Base-by-base conservation (phyloP, 2,888 invertebrate species). In the Trisateles emortualis region DNA sequence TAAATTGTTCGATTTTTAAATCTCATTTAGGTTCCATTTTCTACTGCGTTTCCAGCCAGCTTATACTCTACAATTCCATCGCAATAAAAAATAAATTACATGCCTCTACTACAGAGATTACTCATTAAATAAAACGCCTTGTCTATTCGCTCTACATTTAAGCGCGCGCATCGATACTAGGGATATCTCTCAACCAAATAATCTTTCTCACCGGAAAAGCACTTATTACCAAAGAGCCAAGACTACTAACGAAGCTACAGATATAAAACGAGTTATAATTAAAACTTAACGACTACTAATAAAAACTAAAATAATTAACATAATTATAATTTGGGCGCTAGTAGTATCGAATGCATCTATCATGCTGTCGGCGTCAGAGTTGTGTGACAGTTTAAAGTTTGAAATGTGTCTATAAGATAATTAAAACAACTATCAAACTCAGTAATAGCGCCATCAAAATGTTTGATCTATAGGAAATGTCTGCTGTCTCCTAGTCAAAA, bases 271-370 rank as follows among this genome's bases (percentile, higher is more conserved):
- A 61, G 70, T 66, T 64, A 32, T 70, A 70, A 70, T 70, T 72
- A 72, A 70, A 70, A 57, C 65, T 68, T 72, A 65, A 69, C 69
- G 49, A 56, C 71, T 54, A 47, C 59, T 64, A 72, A 72, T 72
- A 66, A 72, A 70, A 72, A 66, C 59, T 54, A 40, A 66, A 66
- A 72, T 70, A 69, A 70, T 70, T 72, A 70, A 69, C 67, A 70
- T 72, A 69, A 72, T 70, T 61, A 64, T 52, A 50, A 59, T 59
- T 69, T 54, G 45, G 67, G 36, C 57, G 66, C 58, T 68, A n/a
- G n/a, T n/a, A n/a, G n/a, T n/a, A 72, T 72, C 69, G 40, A 50
- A 29, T 8, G 52, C 53, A 68, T 72, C 49, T 56, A 69, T 69
- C 69, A 68, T 8, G 38, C 52, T 72, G 69, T 68, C 72, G 53